phyloP scores from a whole-genome alignment of 2,113 vertebrate species.

The Pteruthius melanotis region DNA sequence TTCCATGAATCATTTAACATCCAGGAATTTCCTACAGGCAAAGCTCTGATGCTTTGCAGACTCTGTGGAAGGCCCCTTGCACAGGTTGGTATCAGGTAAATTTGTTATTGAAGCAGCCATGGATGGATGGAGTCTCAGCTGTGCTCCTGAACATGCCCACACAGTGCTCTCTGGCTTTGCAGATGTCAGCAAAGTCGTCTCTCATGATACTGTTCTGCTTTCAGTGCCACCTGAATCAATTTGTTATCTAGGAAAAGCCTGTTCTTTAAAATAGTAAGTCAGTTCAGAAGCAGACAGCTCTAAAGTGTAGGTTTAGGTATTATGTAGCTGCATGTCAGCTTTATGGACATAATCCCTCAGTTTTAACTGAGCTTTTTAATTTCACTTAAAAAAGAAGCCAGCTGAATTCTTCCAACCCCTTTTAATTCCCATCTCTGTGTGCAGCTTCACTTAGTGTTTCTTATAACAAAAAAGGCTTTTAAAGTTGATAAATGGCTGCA shows the following conservation, averaged over 20 bases:
- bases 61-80: not conserved
- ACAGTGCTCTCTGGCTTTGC: not conserved
- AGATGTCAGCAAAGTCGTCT: not conserved
- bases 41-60: not conserved
- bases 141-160: not conserved
- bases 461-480: constrained; percentile 58
- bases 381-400: not conserved
- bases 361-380: constrained; percentile 38
- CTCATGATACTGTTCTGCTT: not conserved
- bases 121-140: not conserved
- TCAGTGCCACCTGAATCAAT: not conserved
- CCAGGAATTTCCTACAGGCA: not conserved
- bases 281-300: not conserved
- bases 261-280: not conserved
- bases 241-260: not conserved
- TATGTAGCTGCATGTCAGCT: not conserved
- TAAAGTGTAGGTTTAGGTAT: not conserved
- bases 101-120: not conserved
- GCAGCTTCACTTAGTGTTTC: constrained; percentile 50
- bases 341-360: constrained; percentile 3
- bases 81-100: not conserved
- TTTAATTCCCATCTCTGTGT: constrained; percentile 27
- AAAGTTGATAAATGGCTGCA: constrained; percentile 61
- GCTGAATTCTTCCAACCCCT: not conserved
- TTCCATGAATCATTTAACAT: not conserved